Evolutionary conservation across 2,888 invertebrate genomes (phyloP).

Genomic region (Ophraella communa): DNA sequence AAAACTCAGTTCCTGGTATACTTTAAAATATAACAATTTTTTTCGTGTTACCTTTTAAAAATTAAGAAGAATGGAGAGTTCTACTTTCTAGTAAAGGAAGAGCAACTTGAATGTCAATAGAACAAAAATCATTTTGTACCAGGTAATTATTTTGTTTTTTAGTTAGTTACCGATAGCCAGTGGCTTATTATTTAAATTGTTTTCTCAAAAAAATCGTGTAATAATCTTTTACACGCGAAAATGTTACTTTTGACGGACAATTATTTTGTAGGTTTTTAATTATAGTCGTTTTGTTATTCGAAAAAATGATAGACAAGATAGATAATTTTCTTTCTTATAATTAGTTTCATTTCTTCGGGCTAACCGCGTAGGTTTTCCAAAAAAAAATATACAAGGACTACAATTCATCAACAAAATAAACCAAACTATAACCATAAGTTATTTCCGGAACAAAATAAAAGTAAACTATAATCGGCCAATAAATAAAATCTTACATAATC

Average conservation of each 20-base stretch:
- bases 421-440: not conserved
- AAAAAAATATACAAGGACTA: not conserved
- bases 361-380: not conserved
- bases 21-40: constrained; percentile 22
- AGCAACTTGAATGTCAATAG: constrained; percentile 24
- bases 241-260: not conserved
- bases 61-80: constrained; percentile 18
- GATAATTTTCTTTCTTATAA: not conserved
- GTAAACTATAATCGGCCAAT: not conserved
- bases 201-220: not conserved
- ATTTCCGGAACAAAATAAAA: not conserved
- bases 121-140: not conserved
- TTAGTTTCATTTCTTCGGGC: not conserved
- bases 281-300: not conserved
- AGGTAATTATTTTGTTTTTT: no score
- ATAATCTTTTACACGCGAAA: not conserved
- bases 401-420: not conserved
- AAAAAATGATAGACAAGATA: not conserved
- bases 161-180: not conserved
- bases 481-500: not conserved
- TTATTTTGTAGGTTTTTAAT: not conserved
- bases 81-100: constrained; percentile 33
- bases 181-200: not conserved
- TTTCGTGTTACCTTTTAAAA: not conserved
- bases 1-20: constrained; percentile 40